phyloP scores from a whole-genome alignment of 1,140 invertebrate genomes.

The Agraylea sexmaculata region DNA sequence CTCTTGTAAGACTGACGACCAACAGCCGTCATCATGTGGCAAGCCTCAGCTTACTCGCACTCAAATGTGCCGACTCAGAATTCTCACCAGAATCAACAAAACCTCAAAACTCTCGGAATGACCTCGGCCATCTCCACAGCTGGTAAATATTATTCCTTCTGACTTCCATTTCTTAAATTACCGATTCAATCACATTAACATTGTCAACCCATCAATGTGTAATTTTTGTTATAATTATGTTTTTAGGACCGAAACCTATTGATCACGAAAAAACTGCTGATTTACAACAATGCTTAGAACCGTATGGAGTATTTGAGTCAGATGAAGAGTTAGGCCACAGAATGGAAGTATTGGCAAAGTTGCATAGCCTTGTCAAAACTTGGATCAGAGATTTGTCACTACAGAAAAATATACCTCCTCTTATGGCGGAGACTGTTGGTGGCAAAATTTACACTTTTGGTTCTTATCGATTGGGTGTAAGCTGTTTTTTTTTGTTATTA shows the following conservation, averaged over 20 bases:
- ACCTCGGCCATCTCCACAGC: conserved; percentile 88
- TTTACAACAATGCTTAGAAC: conserved; percentile 67
- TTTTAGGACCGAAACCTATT: conserved; percentile 60
- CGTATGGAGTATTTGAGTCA: conserved; percentile 86
- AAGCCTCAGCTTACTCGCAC: conserved; percentile 34
- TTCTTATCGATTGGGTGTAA: conserved; percentile 73
- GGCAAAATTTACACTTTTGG: conserved; percentile 99
- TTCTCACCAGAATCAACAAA: conserved; percentile 34
- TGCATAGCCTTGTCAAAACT: conserved; percentile 80
- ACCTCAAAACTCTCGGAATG: conserved; percentile 61
- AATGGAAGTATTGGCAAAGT: conserved; percentile 68
- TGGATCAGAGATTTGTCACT: conserved; percentile 88
- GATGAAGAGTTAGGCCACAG: conserved; percentile 84
- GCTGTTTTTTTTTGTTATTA: too few relatives aligned
- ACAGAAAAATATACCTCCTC: conserved; percentile 78
- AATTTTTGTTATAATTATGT: conserved; percentile 1
- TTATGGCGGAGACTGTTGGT: conserved; percentile 75
- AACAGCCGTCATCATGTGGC: conserved; percentile 30
- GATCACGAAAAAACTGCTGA: conserved; percentile 77
- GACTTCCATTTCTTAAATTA: conserved; percentile 3
- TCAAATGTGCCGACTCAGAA: conserved; percentile 28
- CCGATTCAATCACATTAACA: background rate
- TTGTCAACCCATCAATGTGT: conserved; percentile 1
- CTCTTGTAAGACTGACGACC: too few relatives aligned
- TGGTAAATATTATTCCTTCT: conserved; percentile 25